Base-by-base conservation (phyloP, 1,140 invertebrate species). In the Oppia nitens region DNA sequence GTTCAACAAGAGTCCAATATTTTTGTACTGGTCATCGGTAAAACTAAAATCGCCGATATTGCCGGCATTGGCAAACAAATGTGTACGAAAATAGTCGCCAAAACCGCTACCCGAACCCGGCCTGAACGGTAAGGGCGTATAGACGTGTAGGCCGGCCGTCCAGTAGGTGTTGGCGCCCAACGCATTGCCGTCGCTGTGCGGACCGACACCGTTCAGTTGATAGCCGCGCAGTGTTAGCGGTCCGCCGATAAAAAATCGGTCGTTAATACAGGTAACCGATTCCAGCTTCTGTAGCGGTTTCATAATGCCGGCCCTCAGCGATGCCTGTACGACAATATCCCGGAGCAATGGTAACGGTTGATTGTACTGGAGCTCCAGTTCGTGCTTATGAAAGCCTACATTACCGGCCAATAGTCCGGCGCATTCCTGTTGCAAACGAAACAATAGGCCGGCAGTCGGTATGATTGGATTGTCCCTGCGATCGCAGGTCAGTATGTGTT, bases 171-270 rank as follows among this genome's bases (percentile, higher is more conserved):
- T 69, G 25, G 68, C 72, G 28, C 75, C 75, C 4, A 75, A 56
- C 6, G 73, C 69, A 65, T 68, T 77, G 48, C 81, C 81, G 64
- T 87, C 83, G 52, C 72, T 71, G 62, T 83, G 81, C 1, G 87
- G 87, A 0, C 89, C 89, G 21, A 85, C 80, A 25, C 87, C 87
- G 64, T 84, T 74, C 68, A 81, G 77, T 48, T 81, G 76, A 70
- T 93, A 95, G 17, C 88, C 90, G 67, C 89, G 72, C 11, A 93
- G 65, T 59, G 81, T 82, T 47, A 87, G 71, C 0, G 90, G 87
- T 1, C 90, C 89, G 28, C 90, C 90, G 26, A 93, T 72, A 70
- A 83, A 91, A 75, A 89, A 90, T 62, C 80, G 76, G 71, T 94
- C 89, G 40, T 79, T 76, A 62, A 91, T 78, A 55, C 69, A 75